phyloP scores from a whole-genome alignment of 1,140 invertebrate genomes.

The Bombus fervidus region DNA sequence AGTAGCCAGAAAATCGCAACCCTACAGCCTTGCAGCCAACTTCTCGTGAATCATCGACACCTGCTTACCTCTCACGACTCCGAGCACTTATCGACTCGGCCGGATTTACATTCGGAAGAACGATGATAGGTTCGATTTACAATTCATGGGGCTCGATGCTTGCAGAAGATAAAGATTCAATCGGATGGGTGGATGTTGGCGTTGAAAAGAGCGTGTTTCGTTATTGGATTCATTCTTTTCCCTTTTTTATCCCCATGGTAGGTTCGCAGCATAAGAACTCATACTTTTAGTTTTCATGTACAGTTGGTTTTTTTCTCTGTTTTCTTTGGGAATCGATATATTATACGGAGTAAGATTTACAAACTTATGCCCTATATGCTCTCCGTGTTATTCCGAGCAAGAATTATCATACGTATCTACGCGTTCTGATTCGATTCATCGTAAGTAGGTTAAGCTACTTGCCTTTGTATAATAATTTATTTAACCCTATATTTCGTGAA shows the following conservation, averaged over 20 bases:
- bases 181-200: not conserved
- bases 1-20: conserved; percentile 53
- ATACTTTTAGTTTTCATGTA: no score
- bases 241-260: not conserved
- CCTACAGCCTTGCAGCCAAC: conserved; percentile 53
- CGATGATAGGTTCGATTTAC: conserved; percentile 6
- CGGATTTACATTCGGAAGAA: not conserved
- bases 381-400: no score
- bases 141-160: not conserved
- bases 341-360: no score
- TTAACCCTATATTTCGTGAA: no score
- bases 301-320: no score
- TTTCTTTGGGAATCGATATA: no score
- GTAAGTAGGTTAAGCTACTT: no score
- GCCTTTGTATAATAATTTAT: no score
- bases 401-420: no score
- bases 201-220: not conserved
- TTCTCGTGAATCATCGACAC: conserved; percentile 70
- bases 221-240: not conserved
- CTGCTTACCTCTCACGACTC: conserved; percentile 56
- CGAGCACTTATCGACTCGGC: conserved; percentile 34
- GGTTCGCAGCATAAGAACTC: not conserved
- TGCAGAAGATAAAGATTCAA: not conserved
- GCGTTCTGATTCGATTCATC: no score
- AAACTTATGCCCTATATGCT: no score